phyloP scores from a whole-genome alignment of 2,888 invertebrate species.

The Galerucella pusilla region DNA sequence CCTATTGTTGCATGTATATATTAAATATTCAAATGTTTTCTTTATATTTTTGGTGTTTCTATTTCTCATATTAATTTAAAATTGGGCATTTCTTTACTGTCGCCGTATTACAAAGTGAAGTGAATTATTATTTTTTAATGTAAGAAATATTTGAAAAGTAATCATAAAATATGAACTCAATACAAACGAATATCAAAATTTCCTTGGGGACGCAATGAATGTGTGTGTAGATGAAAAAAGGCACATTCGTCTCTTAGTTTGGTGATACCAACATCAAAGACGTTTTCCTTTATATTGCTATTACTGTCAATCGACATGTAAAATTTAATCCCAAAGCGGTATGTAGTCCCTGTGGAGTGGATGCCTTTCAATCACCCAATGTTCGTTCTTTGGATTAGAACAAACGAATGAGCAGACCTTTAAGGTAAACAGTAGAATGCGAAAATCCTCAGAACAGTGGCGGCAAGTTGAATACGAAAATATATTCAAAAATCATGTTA shows the following conservation, averaged over 20 bases:
- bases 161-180: conserved; percentile 12
- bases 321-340: conserved; percentile 64
- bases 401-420: conserved; percentile 60
- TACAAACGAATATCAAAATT: conserved; percentile 25
- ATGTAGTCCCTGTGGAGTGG: conserved; percentile 48
- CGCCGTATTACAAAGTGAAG: neutral
- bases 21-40: too few species aligned
- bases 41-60: too few species aligned
- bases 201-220: conserved; percentile 37
- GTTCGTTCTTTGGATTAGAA: conserved; percentile 63
- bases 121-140: neutral
- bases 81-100: neutral
- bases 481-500: neutral
- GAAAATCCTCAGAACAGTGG: conserved; percentile 56
- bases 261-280: conserved; percentile 64
- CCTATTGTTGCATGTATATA: too few species aligned
- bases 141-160: neutral
- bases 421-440: conserved; percentile 58
- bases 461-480: conserved; percentile 1
- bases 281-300: conserved; percentile 65
- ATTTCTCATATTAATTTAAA: too few species aligned
- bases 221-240: conserved; percentile 37
- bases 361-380: conserved; percentile 63
- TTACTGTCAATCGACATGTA: conserved; percentile 66
- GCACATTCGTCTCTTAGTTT: conserved; percentile 58